A percentile compares a stretch with the other conserved stretches of the same genome.
phyloP scores from a whole-genome alignment of 1,140 invertebrate genomes.

The Ephestia elutella region DNA sequence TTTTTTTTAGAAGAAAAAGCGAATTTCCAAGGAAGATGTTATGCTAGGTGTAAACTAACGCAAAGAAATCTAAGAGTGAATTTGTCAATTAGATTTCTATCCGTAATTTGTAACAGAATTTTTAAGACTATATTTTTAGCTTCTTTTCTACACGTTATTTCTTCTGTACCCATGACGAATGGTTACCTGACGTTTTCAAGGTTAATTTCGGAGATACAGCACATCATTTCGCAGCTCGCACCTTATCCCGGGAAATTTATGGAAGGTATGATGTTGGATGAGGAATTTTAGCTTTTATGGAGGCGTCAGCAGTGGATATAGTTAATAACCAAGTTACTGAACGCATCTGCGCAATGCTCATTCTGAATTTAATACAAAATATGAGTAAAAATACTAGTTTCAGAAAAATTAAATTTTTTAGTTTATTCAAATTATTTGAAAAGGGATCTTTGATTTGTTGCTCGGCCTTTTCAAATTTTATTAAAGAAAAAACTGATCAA shows the following conservation, averaged over 20 bases:
- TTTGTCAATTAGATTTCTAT: too few species aligned
- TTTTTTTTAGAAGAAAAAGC: too few species aligned
- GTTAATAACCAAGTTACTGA: neutral
- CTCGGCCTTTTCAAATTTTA: too few species aligned
- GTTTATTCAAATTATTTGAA: too few species aligned
- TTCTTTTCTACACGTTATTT: neutral
- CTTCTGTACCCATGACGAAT: neutral
- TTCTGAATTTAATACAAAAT: neutral
- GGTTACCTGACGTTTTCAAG: neutral
- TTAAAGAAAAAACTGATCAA: too few species aligned
- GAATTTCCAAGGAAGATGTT: too few species aligned
- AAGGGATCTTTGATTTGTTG: too few species aligned
- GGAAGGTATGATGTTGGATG: neutral
- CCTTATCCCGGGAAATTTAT: neutral
- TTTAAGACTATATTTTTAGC: too few species aligned
- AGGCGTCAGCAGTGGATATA: neutral
- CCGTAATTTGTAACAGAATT: too few species aligned
- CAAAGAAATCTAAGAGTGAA: too few species aligned
- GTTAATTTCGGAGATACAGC: conserved; percentile 1
- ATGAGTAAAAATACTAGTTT: neutral
- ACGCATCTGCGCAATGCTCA: neutral
- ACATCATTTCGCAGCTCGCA: conserved; percentile 1
- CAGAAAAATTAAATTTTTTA: too few species aligned
- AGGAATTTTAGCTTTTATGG: neutral
- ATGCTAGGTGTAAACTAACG: too few species aligned